Conservation (phyloP, 2,113 vertebrate species). For the Sphaerodactylus townsendi region DNA sequence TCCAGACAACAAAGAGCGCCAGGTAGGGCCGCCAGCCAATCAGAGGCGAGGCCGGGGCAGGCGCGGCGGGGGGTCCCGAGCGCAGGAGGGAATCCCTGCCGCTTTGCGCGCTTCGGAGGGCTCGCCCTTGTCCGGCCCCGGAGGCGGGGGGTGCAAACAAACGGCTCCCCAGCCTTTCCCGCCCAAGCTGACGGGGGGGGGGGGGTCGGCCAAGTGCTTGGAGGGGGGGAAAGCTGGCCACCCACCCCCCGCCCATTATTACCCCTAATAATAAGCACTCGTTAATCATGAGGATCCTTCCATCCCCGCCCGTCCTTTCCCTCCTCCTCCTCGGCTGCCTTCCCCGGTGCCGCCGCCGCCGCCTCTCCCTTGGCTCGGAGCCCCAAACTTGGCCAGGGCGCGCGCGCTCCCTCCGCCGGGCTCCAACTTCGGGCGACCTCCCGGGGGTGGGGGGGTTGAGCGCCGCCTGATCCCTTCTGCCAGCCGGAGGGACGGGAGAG, state of each 20-base stretch:
- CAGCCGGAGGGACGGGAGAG: no score
- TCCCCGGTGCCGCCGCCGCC: not conserved
- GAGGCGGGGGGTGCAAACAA: not conserved
- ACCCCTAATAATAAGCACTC: no score
- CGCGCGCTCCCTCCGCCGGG: not conserved
- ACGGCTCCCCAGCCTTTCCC: not conserved
- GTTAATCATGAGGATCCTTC: no score
- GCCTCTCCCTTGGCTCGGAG: not conserved
- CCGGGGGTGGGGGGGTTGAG: no score
- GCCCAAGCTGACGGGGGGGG: not conserved
- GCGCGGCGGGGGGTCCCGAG: not conserved
- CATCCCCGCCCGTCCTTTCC: not conserved
- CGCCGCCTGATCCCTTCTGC: not conserved
- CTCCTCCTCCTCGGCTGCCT: no score
- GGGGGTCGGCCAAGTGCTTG: no score
- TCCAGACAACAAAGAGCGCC: slow-evolving; percentile 60
- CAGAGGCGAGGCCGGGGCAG: not conserved
- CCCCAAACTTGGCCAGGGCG: not conserved
- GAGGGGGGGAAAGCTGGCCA: no score
- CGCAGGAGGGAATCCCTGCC: not conserved
- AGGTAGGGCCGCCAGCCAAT: slow-evolving; percentile 44
- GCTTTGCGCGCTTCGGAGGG: not conserved
- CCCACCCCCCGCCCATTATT: no score
- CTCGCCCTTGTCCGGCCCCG: no score
- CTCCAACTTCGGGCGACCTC: not conserved